Evolutionary conservation across 2,113 vertebrate genomes (phyloP).

Genomic region (Solea solea): DNA sequence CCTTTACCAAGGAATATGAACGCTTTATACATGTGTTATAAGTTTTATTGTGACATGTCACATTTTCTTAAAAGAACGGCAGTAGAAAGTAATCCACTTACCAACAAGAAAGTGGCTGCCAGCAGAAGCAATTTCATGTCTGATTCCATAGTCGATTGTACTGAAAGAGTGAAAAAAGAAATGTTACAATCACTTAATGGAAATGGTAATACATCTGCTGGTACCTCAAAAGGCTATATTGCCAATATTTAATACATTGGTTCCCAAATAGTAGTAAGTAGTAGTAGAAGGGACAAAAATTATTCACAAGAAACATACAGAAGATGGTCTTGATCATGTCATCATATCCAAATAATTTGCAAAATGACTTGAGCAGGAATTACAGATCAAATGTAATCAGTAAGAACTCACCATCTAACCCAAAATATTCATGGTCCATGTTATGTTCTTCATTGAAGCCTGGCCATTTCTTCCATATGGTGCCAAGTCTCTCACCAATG

Average conservation of each 20-base stretch:
- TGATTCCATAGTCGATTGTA: conserved; percentile 69
- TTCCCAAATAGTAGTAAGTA: too few relatives aligned
- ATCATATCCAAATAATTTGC: not conserved
- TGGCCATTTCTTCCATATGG: conserved; percentile 82
- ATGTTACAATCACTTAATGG: not conserved
- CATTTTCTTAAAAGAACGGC: rapidly evolving
- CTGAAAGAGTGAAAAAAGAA: conserved; percentile 61
- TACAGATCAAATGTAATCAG: not conserved
- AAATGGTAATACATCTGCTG: not conserved
- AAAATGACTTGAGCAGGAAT: not conserved
- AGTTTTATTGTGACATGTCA: not conserved
- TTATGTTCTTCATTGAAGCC: conserved; percentile 81
- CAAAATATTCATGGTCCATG: conserved; percentile 87
- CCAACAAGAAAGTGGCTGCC: conserved; percentile 79
- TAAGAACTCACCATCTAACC: conserved; percentile 79
- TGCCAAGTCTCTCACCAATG: conserved; percentile 69
- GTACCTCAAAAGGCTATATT: not conserved
- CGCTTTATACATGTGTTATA: too few relatives aligned
- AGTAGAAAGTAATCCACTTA: conserved; percentile 37
- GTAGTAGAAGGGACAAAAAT: too few relatives aligned
- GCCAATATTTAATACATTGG: not conserved
- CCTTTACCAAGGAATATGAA: too few relatives aligned
- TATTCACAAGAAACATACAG: too few relatives aligned
- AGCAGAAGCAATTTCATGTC: conserved; percentile 77
- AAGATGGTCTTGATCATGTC: not conserved